Conservation (phyloP, 92 coral and sea anemone genomes). For the Bergia sp. region DNA sequence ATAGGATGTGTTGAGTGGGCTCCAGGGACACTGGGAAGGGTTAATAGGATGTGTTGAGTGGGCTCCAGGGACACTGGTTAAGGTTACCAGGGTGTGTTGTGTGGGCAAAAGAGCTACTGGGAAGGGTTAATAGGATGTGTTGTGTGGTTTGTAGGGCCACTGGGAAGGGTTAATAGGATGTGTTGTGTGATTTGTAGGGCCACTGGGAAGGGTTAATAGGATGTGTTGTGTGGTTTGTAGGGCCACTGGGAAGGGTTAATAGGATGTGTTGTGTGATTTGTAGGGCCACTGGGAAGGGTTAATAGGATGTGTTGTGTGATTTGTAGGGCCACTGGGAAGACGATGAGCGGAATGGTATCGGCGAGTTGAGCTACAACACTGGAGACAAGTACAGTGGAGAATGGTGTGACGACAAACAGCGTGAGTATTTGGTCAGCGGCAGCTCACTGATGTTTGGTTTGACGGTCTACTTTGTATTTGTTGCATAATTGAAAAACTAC, state of each 20-base stretch:
- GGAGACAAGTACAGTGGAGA: slow-evolving; percentile 95
- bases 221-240: slow-evolving; percentile 27
- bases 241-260: slow-evolving; percentile 79
- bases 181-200: slow-evolving; percentile 56
- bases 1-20: no score
- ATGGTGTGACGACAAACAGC: slow-evolving; percentile 96
- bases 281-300: neutral
- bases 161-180: neutral
- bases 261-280: neutral
- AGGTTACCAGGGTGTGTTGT: no score
- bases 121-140: no score
- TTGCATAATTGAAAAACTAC: neutral
- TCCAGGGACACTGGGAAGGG: no score
- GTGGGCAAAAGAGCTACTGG: no score
- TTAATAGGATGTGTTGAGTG: no score
- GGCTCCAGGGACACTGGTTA: no score
- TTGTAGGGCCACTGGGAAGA: slow-evolving; percentile 89
- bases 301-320: neutral
- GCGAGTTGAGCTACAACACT: slow-evolving; percentile 84
- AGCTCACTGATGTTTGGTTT: neutral
- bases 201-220: slow-evolving; percentile 65
- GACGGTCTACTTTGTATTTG: neutral
- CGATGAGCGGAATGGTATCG: slow-evolving; percentile 91
- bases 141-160: no score
- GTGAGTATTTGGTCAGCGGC: slow-evolving; percentile 47